Evolutionary conservation across 2,888 invertebrate genomes (phyloP).

Genomic region (Lepidocyrtoides sp.): DNA sequence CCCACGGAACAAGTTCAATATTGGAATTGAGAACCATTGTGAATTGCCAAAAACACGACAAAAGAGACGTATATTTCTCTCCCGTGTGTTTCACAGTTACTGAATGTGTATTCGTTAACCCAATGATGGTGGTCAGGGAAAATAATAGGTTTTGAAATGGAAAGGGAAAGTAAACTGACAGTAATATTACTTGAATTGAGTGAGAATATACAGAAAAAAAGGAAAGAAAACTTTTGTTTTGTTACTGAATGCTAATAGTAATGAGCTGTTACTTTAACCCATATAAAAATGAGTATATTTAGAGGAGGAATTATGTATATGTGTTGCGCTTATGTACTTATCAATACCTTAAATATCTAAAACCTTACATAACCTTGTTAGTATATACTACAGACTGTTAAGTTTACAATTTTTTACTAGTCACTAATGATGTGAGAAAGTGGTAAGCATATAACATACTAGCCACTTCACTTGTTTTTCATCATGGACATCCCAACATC

Average conservation of each 20-base stretch:
- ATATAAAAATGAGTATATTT: not conserved
- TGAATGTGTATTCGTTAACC: slow-evolving; percentile 33
- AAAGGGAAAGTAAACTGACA: slow-evolving; percentile 42
- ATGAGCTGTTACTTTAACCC: not conserved
- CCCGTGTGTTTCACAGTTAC: slow-evolving; percentile 50
- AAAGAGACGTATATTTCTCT: slow-evolving; percentile 63
- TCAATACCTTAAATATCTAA: slow-evolving; percentile 12
- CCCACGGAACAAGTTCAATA: slow-evolving; percentile 71
- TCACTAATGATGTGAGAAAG: not conserved
- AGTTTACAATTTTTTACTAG: no score
- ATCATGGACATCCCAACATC: slow-evolving; percentile 53
- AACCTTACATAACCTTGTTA: slow-evolving; percentile 8
- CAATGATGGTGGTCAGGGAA: slow-evolving; percentile 49
- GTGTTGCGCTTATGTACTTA: no score
- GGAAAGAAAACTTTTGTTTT: not conserved
- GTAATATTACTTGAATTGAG: not conserved
- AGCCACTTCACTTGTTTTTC: slow-evolving; percentile 28
- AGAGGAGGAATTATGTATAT: not conserved
- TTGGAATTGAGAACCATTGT: slow-evolving; percentile 72
- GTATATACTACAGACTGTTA: not conserved
- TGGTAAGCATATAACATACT: slow-evolving; percentile 2
- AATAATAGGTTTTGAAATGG: slow-evolving; percentile 20
- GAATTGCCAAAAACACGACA: slow-evolving; percentile 67
- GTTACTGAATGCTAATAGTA: not conserved
- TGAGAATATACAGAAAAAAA: not conserved